Base-by-base conservation (phyloP, 2,113 vertebrate species). In the Shinisaurus crocodilurus region DNA sequence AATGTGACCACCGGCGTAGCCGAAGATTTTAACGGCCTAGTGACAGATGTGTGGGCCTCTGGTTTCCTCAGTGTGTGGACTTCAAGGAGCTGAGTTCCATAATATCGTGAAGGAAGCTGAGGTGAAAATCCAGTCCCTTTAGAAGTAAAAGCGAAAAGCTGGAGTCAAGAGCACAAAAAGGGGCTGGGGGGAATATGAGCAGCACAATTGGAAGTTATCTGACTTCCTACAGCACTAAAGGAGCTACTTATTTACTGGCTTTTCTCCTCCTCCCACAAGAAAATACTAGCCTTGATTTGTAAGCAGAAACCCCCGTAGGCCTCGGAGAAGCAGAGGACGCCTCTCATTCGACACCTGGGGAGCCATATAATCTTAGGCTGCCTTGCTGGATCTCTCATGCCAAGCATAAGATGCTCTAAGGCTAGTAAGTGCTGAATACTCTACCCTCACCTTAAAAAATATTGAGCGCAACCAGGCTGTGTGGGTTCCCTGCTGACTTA, bases 1-100 rank as follows among this genome's bases (percentile, higher is more conserved):
- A 93, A 91, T 96, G 93, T 85, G 92, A 91, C 91, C 10, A 0
- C 86, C 57, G 91, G 94, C 91, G 84, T 93, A 92, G 91, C 86
- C 86, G n/a, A 9, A 72, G 70, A 72, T 91, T 94, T 92, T 94
- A 92, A n/a, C 89, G 32, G 67, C 1, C 0, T 76, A 82, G 84
- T 92, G 91, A 12, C 67, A 92, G 95, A 89, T 34, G 0, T 23
- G 34, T 34, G 86, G 69, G 67, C 92, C 95, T 93, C 86, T 34
- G 79, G 90, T 88, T 93, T 87, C 91, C 93, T 74, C 27, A 86
- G 69, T 1, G 23, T 84, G 89, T 90, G 94, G 92, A 92, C 57
- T 40, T 69, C 79, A 54, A 70, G 76, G 79, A 89, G 8, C 40
- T 69, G 77, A 88, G 8, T n/a, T 54, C 48, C 60, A 69, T 85